phyloP scores from a whole-genome alignment of 2,888 invertebrate genomes.

The Dryobota labecula region DNA sequence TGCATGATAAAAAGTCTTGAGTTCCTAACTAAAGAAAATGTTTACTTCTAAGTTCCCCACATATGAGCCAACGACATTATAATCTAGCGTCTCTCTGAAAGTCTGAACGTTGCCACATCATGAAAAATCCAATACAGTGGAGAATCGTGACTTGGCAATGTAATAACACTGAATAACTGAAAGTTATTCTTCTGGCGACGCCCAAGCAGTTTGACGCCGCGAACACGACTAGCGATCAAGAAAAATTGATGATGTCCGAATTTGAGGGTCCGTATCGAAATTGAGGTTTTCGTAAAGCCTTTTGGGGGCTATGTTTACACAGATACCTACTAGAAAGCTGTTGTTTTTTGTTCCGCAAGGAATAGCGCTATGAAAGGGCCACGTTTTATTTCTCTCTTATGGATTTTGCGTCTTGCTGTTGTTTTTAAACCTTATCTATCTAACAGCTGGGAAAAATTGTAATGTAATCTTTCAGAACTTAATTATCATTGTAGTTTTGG shows the following conservation, averaged over 20 bases:
- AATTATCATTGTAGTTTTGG: not conserved
- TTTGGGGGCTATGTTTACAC: slow-evolving; percentile 21
- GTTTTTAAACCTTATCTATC: not conserved
- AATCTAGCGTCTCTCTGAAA: slow-evolving; percentile 55
- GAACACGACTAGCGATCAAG: slow-evolving; percentile 59
- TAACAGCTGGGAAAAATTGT: no score
- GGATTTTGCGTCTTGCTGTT: not conserved
- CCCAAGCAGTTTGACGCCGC: slow-evolving; percentile 54
- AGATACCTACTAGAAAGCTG: not conserved
- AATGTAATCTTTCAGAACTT: no score
- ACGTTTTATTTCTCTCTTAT: not conserved
- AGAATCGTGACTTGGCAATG: slow-evolving; percentile 66
- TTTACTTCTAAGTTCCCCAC: slow-evolving; percentile 29
- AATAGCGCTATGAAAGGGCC: not conserved
- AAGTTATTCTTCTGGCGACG: slow-evolving; percentile 59
- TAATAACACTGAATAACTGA: slow-evolving; percentile 62
- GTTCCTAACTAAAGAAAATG: slow-evolving; percentile 23
- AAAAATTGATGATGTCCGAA: slow-evolving; percentile 58
- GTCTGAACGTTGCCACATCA: slow-evolving; percentile 59
- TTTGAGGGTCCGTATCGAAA: slow-evolving; percentile 16
- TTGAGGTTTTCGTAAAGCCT: slow-evolving; percentile 33
- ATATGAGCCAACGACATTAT: slow-evolving; percentile 53
- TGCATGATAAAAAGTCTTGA: no score
- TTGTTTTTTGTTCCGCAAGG: not conserved
- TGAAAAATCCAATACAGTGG: slow-evolving; percentile 70